phyloP scores from a whole-genome alignment of 2,113 vertebrate species.

The Siniperca knerii region DNA sequence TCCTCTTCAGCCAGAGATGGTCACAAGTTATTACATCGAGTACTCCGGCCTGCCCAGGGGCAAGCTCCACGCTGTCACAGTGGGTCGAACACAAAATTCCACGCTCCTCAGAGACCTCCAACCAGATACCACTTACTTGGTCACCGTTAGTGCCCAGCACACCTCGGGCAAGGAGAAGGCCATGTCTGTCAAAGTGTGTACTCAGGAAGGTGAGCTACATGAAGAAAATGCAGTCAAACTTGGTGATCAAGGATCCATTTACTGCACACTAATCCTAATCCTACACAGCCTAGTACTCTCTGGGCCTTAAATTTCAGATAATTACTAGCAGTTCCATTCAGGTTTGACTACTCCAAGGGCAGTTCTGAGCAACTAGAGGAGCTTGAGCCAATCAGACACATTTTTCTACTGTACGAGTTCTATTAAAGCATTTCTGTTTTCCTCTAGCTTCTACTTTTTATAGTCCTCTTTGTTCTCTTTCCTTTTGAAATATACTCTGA shows the following conservation, averaged over 20 bases:
- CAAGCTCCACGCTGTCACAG: constrained; percentile 74
- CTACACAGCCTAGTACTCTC: constrained; percentile 13
- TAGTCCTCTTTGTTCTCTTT: background rate
- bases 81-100: constrained; percentile 84
- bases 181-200: constrained; percentile 93
- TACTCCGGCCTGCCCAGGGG: constrained; percentile 88
- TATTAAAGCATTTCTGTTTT: background rate
- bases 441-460: background rate
- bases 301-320: constrained; percentile 43
- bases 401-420: background rate
- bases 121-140: constrained; percentile 91
- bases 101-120: constrained; percentile 88
- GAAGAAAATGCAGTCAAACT: background rate
- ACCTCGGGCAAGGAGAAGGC: constrained; percentile 89
- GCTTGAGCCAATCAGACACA: constrained; percentile 1
- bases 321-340: constrained; percentile 37
- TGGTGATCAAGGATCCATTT: constrained; percentile 24
- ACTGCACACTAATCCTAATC: constrained; percentile 31
- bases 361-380: constrained; percentile 5
- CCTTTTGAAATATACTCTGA: constrained; percentile 7
- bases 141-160: constrained; percentile 90
- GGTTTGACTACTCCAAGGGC: constrained; percentile 12
- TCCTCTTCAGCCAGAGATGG: constrained; percentile 81
- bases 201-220: constrained; percentile 84
- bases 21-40: constrained; percentile 86